Evolutionary conservation across 2,797 vertebrate genomes (phyloP).

Genomic region (Centroberyx gerrardi): DNA sequence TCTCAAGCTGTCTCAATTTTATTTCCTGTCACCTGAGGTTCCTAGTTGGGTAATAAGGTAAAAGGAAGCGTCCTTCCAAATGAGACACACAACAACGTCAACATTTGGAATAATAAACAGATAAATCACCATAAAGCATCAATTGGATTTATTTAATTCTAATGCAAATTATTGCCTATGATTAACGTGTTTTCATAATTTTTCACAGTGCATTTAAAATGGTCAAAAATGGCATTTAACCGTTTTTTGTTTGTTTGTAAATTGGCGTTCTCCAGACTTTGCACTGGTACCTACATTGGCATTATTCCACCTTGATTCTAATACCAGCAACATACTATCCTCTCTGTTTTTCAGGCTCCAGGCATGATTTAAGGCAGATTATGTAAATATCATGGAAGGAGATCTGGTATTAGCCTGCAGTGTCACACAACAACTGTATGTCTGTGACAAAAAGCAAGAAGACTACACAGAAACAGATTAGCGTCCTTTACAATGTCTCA

Average conservation of each 20-base stretch:
- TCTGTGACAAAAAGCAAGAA: slow-evolving; percentile 42
- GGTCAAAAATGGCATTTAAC: neutral
- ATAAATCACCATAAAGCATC: too few relatives aligned
- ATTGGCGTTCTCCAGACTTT: slow-evolving; percentile 59
- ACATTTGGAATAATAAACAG: too few relatives aligned
- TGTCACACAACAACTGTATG: slow-evolving; percentile 36
- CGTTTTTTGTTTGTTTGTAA: slow-evolving; percentile 22
- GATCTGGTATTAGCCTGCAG: slow-evolving; percentile 51
- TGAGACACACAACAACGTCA: too few relatives aligned
- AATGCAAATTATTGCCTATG: too few relatives aligned
- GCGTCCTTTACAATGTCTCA: too few relatives aligned
- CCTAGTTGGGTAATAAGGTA: too few relatives aligned
- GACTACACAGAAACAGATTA: too few relatives aligned
- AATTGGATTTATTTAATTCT: too few relatives aligned
- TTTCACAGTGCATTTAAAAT: neutral
- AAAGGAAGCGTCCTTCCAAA: too few relatives aligned
- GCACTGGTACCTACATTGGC: slow-evolving; percentile 37
- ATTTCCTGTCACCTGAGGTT: too few relatives aligned
- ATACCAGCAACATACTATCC: neutral
- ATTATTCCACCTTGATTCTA: slow-evolving; percentile 35
- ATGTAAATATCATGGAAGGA: slow-evolving; percentile 49
- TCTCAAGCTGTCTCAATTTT: too few relatives aligned
- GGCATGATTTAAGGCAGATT: slow-evolving; percentile 47
- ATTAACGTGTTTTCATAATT: too few relatives aligned
- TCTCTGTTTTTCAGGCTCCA: slow-evolving; percentile 4